These are phyloP conservation scores for Epinephelus moara DNA, from an alignment of 2,113 vertebrate species.

Conservation along the genomic window DNA sequence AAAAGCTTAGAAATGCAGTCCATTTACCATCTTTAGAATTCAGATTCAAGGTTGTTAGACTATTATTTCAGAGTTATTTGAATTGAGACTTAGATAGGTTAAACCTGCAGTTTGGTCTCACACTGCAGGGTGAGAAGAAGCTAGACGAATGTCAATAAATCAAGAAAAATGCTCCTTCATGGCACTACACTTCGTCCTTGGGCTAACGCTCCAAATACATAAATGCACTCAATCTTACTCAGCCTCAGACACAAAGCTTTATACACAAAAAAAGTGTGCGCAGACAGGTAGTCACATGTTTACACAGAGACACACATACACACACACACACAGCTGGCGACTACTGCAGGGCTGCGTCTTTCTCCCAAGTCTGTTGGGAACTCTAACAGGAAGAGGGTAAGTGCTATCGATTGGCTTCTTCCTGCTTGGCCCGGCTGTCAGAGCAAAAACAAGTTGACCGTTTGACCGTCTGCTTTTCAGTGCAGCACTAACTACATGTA, in stretches of 20 bases:
- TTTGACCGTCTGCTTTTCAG: slow-evolving; percentile 69
- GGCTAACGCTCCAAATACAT: slow-evolving; percentile 25
- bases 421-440: slow-evolving; percentile 71
- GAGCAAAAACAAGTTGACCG: slow-evolving; percentile 75
- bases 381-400: slow-evolving; percentile 82
- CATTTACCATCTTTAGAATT: neutral
- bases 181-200: slow-evolving; percentile 35
- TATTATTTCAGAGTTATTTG: slow-evolving; percentile 5
- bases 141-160: slow-evolving; percentile 42
- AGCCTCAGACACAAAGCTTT: slow-evolving; percentile 37
- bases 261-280: slow-evolving; percentile 25
- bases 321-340: slow-evolving; percentile 48
- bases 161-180: slow-evolving; percentile 16
- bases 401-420: slow-evolving; percentile 83
- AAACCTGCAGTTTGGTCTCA: slow-evolving; percentile 12
- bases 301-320: neutral
- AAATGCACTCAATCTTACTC: slow-evolving; percentile 44
- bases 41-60: slow-evolving; percentile 29
- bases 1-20: too few species aligned
- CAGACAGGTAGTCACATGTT: slow-evolving; percentile 25
- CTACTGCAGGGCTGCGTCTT: slow-evolving; percentile 53
- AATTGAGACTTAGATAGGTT: slow-evolving; percentile 2
- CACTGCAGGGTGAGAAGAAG: neutral
- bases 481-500: slow-evolving; percentile 46
- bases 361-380: slow-evolving; percentile 64